Base-by-base conservation (phyloP, 2,888 invertebrate genomes). In the Apotomis turbidana region DNA sequence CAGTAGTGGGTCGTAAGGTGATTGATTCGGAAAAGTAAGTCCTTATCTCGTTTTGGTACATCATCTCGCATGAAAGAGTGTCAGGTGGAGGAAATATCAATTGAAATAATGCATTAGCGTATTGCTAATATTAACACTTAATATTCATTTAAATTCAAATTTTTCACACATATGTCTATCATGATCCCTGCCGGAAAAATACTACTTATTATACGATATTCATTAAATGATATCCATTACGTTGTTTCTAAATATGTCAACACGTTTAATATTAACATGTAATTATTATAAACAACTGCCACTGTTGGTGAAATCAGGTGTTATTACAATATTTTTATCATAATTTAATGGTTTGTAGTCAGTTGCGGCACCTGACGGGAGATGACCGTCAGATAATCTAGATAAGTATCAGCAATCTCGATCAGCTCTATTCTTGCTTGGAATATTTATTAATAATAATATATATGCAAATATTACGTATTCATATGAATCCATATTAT, bases 301-400 rank as follows among this genome's bases (percentile, higher is more conserved):
- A 71, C 71, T 67, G 71, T 71, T 71, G 66, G 15, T n/a, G 54
- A 67, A 49, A 66, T 15, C 49, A 15, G 13, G 12, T 13, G 52
- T n/a, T 36, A 64, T 55, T 64, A 52, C 44, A 59, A 64, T 70
- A n/a, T 27, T 66, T 55, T 66, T 71, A 67, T 38, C 66, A 71
- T 71, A 71, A 71, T 67, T 15, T 51, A 49, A 60, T 67, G 27
- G 55, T 71, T 66, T 71, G 15, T 55, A 71, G 55, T 54, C 66
- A 4, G 12, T 46, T 55, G 60, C 60, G 49, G 54, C 66, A 71
- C 60, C 60, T 41, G 49, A 49, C 13, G 12, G 27, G 12, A 15
- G 61, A 69, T 69, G 36, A 15, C 60, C 15, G 49, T 41, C 36
- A 67, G 60, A 67, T 71, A 71, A 71, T 41, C n/a, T 12, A 46